Base-by-base conservation (phyloP, 2,888 invertebrate genomes). In the Chalcosyrphus nemorum region DNA sequence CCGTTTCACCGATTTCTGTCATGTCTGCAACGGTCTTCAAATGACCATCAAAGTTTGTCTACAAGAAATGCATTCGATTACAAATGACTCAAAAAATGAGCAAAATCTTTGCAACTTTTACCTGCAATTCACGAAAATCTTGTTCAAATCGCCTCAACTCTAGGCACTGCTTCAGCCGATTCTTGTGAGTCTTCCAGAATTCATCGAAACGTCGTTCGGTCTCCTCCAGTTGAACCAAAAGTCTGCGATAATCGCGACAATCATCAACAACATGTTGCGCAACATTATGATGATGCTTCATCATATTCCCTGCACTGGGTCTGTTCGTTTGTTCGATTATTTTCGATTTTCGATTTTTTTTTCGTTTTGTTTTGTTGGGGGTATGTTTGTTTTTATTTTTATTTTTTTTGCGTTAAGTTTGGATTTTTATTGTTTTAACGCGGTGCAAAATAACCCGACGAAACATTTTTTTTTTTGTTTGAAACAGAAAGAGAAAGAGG, bases 131-230 rank as follows among this genome's bases (percentile, higher is more conserved):
- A 89, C 97, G 95, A 91, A 99, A 99, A 90, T 97, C 96, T 90
- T 97, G 97, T 92, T 99, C 98, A 93, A 99, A 99, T 88, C 96
- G 95, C 88, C 98, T 93, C 89, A 99, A 94, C 88, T 96, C 96
- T 86, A 99, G 93, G 92, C 98, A 98, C 91, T 98, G 97, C 88
- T 96, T 95, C 89, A 99, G 93, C 89, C 97, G 95, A 76, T 95
- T 95, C 88, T 97, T 97, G 93, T 99, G 98, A 88, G 96, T 95
- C 72, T 95, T 94, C 98, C 98, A 99, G 92, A 98, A 98, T 88
- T 96, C 95, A 91, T 98, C 97, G 92, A 99, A 98, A 86, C 97
- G 96, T 88, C 95, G 94, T 92, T 97, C 97, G 87, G 98, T 98
- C 93, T 98, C 98, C 91, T 98, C 98, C 89, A 98, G 92, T 92